A percentile compares a stretch with the other conserved stretches of the same genome.
These are phyloP conservation scores for Hemitrygon akajei DNA, from an alignment of 2,797 vertebrate genomes.

Conservation along the genomic window DNA sequence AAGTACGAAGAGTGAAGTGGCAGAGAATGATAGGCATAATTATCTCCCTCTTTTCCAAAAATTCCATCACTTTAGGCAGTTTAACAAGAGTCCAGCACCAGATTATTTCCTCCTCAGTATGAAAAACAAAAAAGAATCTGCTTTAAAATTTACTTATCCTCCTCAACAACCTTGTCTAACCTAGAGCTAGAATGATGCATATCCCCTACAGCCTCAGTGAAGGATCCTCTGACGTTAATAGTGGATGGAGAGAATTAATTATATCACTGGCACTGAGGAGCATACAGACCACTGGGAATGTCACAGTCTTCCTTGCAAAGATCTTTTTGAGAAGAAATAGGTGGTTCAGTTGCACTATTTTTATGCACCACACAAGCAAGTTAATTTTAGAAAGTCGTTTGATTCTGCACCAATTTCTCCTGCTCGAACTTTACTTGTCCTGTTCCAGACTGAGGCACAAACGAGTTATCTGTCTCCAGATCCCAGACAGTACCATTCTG, in stretches of 20 bases:
- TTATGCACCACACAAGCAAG: neutral
- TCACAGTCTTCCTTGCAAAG: neutral
- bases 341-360: neutral
- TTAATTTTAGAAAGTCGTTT: neutral
- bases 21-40: neutral
- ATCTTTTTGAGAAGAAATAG: neutral
- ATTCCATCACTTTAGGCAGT: neutral
- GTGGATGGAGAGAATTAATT: neutral
- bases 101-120: neutral
- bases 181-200: neutral
- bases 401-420: neutral
- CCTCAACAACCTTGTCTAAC: neutral
- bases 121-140: neutral
- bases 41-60: neutral
- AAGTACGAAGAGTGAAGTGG: neutral
- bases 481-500: neutral
- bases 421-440: neutral
- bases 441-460: neutral
- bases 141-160: neutral
- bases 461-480: neutral
- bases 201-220: neutral
- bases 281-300: neutral
- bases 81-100: neutral
- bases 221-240: neutral
- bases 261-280: neutral